These are phyloP conservation scores for Nesometra sesokonis DNA, from an alignment of 35 echinoderm and acorn worm genomes.

Conservation along the genomic window DNA sequence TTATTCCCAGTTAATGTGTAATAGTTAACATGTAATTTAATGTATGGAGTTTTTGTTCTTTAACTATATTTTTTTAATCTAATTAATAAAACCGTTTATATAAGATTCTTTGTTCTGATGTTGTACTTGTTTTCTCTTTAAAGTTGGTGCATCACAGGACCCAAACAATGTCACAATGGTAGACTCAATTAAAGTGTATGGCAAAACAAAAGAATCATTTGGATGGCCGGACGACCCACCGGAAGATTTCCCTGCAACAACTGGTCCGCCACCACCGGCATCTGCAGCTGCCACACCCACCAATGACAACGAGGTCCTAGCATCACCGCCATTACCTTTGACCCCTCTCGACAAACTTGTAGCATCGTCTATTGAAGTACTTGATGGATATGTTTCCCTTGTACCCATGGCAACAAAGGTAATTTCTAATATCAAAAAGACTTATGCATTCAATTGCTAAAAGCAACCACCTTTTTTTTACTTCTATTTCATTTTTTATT, in stretches of 20 bases:
- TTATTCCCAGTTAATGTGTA: too few species aligned
- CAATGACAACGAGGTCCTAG: constrained; percentile 54
- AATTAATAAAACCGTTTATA: too few species aligned
- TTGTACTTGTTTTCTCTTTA: neutral
- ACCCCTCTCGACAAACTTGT: constrained; percentile 77
- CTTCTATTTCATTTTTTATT: too few species aligned
- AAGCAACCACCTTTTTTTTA: too few species aligned
- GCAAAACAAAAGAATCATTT: constrained; percentile 93
- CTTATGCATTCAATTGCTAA: too few species aligned
- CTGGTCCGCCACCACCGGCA: constrained; percentile 29
- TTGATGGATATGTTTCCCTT: constrained; percentile 73
- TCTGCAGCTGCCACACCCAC: constrained; percentile 31
- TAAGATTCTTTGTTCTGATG: too few species aligned
- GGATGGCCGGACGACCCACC: constrained; percentile 92
- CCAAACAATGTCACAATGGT: constrained; percentile 94
- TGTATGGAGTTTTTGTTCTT: too few species aligned
- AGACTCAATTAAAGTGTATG: constrained; percentile 96
- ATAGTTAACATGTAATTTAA: too few species aligned
- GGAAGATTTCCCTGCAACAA: constrained; percentile 77
- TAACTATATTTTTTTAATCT: too few species aligned
- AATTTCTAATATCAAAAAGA: too few species aligned
- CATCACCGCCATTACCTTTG: constrained; percentile 55
- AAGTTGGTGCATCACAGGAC: constrained; percentile 90
- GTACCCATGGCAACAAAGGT: constrained; percentile 58
- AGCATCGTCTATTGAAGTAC: constrained; percentile 68